Base-by-base conservation (phyloP, 2,113 vertebrate genomes). In the Sphaerodactylus townsendi region DNA sequence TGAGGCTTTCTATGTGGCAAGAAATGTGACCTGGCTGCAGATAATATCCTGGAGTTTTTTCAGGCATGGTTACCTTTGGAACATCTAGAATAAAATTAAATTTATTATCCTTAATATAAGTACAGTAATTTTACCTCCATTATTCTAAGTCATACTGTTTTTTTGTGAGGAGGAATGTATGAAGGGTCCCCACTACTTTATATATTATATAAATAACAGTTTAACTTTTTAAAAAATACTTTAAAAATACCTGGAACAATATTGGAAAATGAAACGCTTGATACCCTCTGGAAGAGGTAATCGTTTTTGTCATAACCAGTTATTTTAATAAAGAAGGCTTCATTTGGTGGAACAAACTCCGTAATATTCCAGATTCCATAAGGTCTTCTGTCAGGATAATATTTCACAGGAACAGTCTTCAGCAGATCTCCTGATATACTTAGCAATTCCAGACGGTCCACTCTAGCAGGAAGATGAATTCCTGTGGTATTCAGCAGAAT, bases 331-430 rank as follows among this genome's bases (percentile, higher is more conserved):
- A 99, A 99, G 94, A 99, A 99, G 77, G 97, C 97, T 95, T 99
- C 98, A 13, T 95, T 93, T 77, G 99, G 99, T 25, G 98, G 98
- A 75, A 98, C 90, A 84, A 99, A 99, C 68, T 98, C 98, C 39
- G 98, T 98, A 94, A 99, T 95, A 95, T 99, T 99, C 98, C 98
- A 99, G 10, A 99, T 93, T 90, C 97, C 96, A 37, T 97, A 97
- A 1, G 97, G 98, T 79, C 95, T 94, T 37, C 97, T 97, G 1
- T 98, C 96, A 10, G 98, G 97, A 84, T 97, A 98, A 87, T 97
- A 98, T 88, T 96, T 97, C 77, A 99, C 96, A 30, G 99, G 98
- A 86, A 99, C 91, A 0, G 97, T 98, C 94, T 99, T 98, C 10
- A 99, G 95, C 37, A 97, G 95, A 1, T 85, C 84, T 5, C 99